Evolutionary conservation across 2,888 invertebrate species (phyloP).

Genomic region (Salticus scenicus): DNA sequence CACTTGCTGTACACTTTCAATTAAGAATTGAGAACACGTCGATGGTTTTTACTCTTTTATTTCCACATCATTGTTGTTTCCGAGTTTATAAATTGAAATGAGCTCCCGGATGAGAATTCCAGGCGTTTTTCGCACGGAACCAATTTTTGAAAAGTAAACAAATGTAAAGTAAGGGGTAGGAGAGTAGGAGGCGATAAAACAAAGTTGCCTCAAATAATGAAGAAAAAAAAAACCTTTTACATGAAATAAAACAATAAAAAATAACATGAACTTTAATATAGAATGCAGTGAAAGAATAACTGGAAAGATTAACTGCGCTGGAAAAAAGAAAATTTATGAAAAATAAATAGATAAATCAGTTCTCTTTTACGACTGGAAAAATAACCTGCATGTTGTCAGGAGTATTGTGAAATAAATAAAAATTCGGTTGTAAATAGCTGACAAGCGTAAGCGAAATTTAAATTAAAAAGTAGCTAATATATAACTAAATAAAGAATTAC

Average conservation of each 20-base stretch:
- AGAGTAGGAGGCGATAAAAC: not conserved
- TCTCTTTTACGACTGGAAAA: too few species aligned
- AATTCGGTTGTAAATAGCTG: not conserved
- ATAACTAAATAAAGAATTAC: too few species aligned
- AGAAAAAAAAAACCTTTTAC: not conserved
- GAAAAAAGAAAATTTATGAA: conserved; percentile 12
- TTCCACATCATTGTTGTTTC: not conserved
- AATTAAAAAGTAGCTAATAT: too few species aligned
- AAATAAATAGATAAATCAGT: not conserved
- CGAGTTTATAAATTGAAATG: not conserved
- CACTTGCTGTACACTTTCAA: not conserved
- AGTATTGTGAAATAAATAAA: conserved; percentile 2
- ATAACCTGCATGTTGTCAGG: not conserved
- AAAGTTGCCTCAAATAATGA: not conserved
- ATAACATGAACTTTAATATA: not conserved
- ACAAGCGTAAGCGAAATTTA: too few species aligned
- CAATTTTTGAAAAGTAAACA: not conserved
- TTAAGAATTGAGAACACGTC: not conserved
- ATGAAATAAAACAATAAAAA: not conserved
- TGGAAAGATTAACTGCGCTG: too few species aligned
- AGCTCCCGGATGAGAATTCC: not conserved
- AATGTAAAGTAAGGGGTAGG: not conserved
- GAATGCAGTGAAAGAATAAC: too few species aligned
- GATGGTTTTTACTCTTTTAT: not conserved
- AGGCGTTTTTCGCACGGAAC: not conserved